Conservation (phyloP, 2,888 invertebrate species). For the Fragum fragum region DNA sequence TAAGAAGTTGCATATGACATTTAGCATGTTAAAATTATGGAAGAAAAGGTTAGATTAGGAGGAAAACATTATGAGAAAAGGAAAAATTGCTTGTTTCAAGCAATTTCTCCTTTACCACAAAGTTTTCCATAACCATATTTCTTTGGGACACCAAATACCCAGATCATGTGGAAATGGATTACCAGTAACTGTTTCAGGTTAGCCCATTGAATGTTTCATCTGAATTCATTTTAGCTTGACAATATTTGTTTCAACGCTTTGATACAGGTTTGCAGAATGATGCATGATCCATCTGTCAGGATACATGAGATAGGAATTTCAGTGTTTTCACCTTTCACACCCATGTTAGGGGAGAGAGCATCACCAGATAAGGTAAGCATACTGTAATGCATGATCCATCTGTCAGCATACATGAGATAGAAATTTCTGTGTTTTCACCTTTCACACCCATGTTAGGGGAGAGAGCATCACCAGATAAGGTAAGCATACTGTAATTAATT, state of each 20-base stretch:
- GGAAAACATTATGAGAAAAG: too few relatives aligned
- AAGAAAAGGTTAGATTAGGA: too few relatives aligned
- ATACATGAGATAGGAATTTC: constrained; percentile 91
- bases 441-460: constrained; percentile 93
- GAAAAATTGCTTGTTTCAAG: too few relatives aligned
- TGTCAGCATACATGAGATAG: constrained; percentile 90
- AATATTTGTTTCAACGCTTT: not conserved
- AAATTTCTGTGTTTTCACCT: constrained; percentile 86
- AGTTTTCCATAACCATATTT: too few relatives aligned
- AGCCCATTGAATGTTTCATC: too few relatives aligned
- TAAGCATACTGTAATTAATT: constrained; percentile 87
- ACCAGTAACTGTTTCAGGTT: too few relatives aligned
- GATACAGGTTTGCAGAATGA: constrained; percentile 90
- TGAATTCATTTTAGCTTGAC: too few relatives aligned
- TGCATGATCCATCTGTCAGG: constrained; percentile 90
- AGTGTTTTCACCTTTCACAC: constrained; percentile 93
- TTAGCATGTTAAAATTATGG: too few relatives aligned
- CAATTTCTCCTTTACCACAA: too few relatives aligned
- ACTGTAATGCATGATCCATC: constrained; percentile 90
- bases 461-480: constrained; percentile 88
- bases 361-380: constrained; percentile 83
- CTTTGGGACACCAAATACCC: too few relatives aligned
- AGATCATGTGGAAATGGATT: too few relatives aligned
- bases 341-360: constrained; percentile 95
- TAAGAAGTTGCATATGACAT: too few relatives aligned